Evolutionary conservation across 2,113 vertebrate genomes (phyloP).

Genomic region (Cynoglossus semilaevis): DNA sequence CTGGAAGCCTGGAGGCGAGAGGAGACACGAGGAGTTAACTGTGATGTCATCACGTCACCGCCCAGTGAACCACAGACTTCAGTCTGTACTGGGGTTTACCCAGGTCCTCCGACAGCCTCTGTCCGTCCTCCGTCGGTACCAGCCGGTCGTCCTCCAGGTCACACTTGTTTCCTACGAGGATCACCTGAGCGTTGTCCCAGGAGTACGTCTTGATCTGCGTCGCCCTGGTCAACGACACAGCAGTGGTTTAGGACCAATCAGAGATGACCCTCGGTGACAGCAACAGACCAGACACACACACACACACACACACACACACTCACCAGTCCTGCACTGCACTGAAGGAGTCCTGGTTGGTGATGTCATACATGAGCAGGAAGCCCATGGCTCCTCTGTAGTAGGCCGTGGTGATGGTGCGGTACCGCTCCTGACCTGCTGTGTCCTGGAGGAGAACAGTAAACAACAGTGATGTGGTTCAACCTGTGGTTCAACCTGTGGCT

Average conservation of each 20-base stretch:
- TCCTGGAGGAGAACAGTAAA: conserved; percentile 69
- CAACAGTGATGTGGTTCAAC: too few species aligned
- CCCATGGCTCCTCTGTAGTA: conserved; percentile 88
- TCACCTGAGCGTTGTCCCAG: conserved; percentile 86
- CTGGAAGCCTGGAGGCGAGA: conserved; percentile 79
- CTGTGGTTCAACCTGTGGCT: too few species aligned
- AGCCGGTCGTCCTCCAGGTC: conserved; percentile 84
- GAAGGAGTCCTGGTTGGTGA: conserved; percentile 85
- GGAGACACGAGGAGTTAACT: not conserved
- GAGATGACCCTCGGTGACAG: too few species aligned
- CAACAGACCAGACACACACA: conserved; percentile 48
- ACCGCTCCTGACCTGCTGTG: conserved; percentile 85
- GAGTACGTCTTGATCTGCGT: conserved; percentile 88
- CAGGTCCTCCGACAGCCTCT: conserved; percentile 78
- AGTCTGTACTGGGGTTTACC: conserved; percentile 60
- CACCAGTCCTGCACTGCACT: conserved; percentile 84
- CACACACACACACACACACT: too few species aligned
- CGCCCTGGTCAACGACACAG: conserved; percentile 69
- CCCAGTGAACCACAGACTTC: too few species aligned
- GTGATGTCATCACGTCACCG: not conserved
- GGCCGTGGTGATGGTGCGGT: conserved; percentile 85
- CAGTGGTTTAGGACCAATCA: too few species aligned
- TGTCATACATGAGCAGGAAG: conserved; percentile 86
- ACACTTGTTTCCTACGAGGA: conserved; percentile 84
- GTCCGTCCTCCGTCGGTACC: conserved; percentile 81